Evolutionary conservation across 2,888 invertebrate genomes (phyloP).

Genomic region (Cremastinae sp.): DNA sequence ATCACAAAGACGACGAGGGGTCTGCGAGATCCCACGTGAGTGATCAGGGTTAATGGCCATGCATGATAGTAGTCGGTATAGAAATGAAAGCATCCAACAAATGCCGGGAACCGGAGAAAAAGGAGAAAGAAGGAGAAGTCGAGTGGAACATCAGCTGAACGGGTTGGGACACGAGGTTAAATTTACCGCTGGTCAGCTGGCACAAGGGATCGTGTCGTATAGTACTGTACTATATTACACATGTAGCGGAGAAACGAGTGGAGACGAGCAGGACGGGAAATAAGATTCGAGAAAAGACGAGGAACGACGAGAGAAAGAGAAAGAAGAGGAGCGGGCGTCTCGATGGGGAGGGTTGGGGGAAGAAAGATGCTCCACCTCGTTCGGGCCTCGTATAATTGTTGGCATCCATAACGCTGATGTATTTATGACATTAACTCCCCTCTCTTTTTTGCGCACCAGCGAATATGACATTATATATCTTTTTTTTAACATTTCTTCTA

Average conservation of each 20-base stretch:
- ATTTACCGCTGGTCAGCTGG: constrained; percentile 63
- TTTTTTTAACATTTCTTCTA: no score
- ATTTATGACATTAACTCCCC: constrained; percentile 80
- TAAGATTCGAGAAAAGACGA: constrained; percentile 52
- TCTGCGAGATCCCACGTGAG: no score
- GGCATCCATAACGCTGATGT: constrained; percentile 80
- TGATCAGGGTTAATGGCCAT: no score
- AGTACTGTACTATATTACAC: constrained; percentile 59
- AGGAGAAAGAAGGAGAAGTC: constrained; percentile 43
- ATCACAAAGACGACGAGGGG: no score
- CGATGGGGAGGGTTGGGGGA: constrained; percentile 26
- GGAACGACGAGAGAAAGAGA: constrained; percentile 46
- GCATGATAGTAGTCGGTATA: no score
- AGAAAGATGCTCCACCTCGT: constrained; percentile 76
- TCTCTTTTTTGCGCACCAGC: no score
- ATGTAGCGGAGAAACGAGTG: constrained; percentile 55
- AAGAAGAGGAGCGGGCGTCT: constrained; percentile 26
- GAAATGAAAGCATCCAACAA: no score
- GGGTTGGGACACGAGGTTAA: constrained; percentile 67
- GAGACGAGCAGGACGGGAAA: constrained; percentile 56
- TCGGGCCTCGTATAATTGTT: constrained; percentile 79
- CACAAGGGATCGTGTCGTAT: constrained; percentile 76
- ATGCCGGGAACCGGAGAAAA: no score
- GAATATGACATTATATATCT: no score
- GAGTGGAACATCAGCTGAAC: constrained; percentile 68